Percentiles rank a stretch among this genome's conserved stretches.
Evolutionary conservation across 2,797 vertebrate species (phyloP).

Genomic region (Aselliscus stoliczkanus): DNA sequence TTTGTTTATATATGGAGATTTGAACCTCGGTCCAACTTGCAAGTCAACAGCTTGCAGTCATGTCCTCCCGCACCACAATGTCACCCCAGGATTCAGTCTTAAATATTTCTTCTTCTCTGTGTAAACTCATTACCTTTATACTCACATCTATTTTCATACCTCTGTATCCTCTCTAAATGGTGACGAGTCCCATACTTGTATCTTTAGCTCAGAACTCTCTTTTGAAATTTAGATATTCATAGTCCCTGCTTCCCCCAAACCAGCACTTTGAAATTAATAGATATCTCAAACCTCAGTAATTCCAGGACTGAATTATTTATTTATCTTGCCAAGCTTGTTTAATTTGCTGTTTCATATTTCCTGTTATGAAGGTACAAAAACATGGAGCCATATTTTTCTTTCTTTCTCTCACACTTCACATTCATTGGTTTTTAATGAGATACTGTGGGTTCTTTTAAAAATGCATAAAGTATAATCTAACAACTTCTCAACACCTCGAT

Average conservation of each 20-base stretch:
- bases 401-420: neutral
- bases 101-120: neutral
- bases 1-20: too few species aligned
- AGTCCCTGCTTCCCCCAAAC: neutral
- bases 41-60: neutral
- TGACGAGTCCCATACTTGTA: neutral
- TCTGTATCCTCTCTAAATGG: neutral
- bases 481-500: neutral
- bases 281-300: neutral
- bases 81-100: neutral
- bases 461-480: neutral
- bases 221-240: neutral
- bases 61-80: neutral
- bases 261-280: neutral
- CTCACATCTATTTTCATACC: neutral
- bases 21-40: neutral
- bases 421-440: neutral
- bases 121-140: neutral
- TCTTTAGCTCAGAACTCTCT: neutral
- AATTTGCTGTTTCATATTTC: neutral
- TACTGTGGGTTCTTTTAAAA: neutral
- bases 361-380: neutral
- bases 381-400: neutral
- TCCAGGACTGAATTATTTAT: neutral
- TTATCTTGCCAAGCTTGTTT: neutral